Evolutionary conservation across 2,888 invertebrate species (phyloP).

Genomic region (Timema cristinae): DNA sequence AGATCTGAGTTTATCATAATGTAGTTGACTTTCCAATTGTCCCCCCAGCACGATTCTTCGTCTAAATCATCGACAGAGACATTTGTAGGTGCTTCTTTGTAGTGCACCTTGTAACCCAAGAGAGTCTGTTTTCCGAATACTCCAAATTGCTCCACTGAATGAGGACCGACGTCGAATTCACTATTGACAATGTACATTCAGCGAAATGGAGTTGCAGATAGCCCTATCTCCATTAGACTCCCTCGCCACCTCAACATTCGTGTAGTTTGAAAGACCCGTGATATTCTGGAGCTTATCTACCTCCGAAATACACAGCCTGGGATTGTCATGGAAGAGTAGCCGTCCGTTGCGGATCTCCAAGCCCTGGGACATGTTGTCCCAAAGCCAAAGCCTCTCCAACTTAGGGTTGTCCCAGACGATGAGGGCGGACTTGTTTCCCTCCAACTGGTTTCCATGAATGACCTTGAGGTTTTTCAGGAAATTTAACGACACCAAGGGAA

Average conservation of each 20-base stretch:
- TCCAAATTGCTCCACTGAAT: constrained; percentile 44
- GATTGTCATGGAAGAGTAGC: constrained; percentile 72
- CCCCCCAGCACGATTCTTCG: constrained; percentile 51
- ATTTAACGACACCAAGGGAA: constrained; percentile 63
- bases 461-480: constrained; percentile 67
- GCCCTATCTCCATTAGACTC: constrained; percentile 67
- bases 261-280: constrained; percentile 50
- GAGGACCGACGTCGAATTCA: constrained; percentile 42
- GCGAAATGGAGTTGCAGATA: constrained; percentile 49
- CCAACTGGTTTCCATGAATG: constrained; percentile 61
- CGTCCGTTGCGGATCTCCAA: constrained; percentile 56
- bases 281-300: constrained; percentile 9
- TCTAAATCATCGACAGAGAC: constrained; percentile 53
- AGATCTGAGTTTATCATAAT: not conserved
- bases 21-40: constrained; percentile 28
- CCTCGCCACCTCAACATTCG: constrained; percentile 54
- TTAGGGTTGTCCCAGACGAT: constrained; percentile 72
- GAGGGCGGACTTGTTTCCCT: constrained; percentile 48
- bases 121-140: constrained; percentile 41
- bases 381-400: constrained; percentile 67
- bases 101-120: constrained; percentile 61
- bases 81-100: constrained; percentile 52
- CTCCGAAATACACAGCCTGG: constrained; percentile 58
- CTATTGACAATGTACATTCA: constrained; percentile 20
- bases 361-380: constrained; percentile 49